Evolutionary conservation across 2,113 vertebrate species (phyloP).

Genomic region (Microtus pennsylvanicus): DNA sequence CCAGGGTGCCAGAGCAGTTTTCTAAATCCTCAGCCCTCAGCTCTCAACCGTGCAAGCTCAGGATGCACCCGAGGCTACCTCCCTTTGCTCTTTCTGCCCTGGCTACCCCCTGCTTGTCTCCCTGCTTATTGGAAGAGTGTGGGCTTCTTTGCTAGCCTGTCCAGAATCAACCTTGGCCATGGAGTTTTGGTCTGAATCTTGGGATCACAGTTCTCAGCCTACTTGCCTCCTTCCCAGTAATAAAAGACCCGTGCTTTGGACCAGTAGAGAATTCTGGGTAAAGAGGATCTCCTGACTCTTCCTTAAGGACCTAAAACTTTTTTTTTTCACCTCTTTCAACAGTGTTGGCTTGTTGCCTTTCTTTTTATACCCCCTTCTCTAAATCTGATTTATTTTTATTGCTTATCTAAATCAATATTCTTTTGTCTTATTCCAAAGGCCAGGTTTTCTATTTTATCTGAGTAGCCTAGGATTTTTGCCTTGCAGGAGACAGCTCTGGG

Average conservation of each 20-base stretch:
- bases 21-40: background rate
- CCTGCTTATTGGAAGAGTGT: background rate
- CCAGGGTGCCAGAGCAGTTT: background rate
- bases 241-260: background rate
- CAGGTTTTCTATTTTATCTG: background rate
- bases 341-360: background rate
- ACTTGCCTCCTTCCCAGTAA: background rate
- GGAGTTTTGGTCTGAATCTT: background rate
- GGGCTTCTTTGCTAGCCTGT: conserved; percentile 29
- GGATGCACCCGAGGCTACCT: background rate
- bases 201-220: background rate
- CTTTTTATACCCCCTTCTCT: background rate
- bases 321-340: background rate
- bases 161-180: background rate
- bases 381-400: background rate
- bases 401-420: background rate
- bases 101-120: background rate
- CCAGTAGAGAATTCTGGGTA: background rate
- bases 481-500: background rate
- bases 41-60: background rate
- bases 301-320: background rate
- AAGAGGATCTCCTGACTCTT: background rate
- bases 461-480: background rate
- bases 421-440: background rate
- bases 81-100: background rate